Base-by-base conservation (phyloP, 1,140 invertebrate genomes). In the Aethina tumida region DNA sequence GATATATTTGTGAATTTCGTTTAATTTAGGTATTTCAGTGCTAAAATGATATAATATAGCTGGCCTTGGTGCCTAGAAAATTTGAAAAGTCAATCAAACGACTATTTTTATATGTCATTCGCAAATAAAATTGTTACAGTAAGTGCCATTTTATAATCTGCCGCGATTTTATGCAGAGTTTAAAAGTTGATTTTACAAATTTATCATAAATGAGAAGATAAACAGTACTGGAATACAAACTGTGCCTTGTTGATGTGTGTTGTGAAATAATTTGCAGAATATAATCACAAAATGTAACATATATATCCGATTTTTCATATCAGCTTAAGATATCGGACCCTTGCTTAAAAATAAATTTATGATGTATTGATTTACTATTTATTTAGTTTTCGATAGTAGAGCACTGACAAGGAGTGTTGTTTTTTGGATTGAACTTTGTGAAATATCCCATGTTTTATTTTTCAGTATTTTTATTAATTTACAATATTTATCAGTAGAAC, bases 171-270 rank as follows among this genome's bases (percentile, higher is more conserved):
- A 18, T n/a, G n/a, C 18, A 32, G 38, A 26, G 4, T 13, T 26
- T 26, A n/a, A n/a, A n/a, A n/a, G n/a, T n/a, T 28, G 19, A 32
- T 17, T n/a, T 16, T 13, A n/a, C 2, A 15, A 14, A 32, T 17
- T 35, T 35, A 10, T 24, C 10, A 12, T 35, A 10, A 24, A 16
- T 39, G 28, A 22, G 39, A 43, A 37, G 27, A 39, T 26, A 39
- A 46, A 47, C 48, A 53, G 49, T 58, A 58, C 53, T 58, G 53
- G 48, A 55, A 58, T 57, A 58, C 55, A 58, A 45, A 49, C 49
- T 48, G 55, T 58, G 55, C 55, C 55, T 58, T 58, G 47, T n/a
- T n/a, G 49, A 53, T 45, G 47, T 49, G 47, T 54, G 50, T 52
- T 41, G 53, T 49, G 45, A 56, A 37, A 49, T 54, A 35, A 39